A percentile compares a stretch with the other conserved stretches of the same genome.
Evolutionary conservation across 2,797 vertebrate genomes (phyloP).

Genomic region (Phataginus tetradactyla): DNA sequence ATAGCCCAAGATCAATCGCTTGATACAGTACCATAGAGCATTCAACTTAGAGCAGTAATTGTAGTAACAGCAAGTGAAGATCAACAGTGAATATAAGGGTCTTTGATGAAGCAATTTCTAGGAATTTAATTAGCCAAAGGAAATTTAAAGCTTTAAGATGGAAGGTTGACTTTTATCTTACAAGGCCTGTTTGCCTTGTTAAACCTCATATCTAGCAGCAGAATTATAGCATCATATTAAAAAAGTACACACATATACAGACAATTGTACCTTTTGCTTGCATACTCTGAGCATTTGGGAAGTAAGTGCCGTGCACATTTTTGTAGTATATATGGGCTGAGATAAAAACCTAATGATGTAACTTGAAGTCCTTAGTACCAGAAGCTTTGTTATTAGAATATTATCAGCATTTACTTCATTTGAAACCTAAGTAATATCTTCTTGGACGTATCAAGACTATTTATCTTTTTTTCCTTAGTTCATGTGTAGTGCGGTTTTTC

Average conservation of each 20-base stretch:
- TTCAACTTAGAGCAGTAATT: background rate
- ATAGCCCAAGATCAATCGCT: background rate
- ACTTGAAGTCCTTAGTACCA: background rate
- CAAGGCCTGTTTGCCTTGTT: background rate
- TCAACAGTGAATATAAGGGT: background rate
- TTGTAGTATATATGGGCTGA: background rate
- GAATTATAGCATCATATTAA: background rate
- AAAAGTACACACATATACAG: background rate
- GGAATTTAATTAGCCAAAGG: constrained; percentile 27
- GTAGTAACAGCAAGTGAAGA: background rate
- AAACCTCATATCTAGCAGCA: background rate
- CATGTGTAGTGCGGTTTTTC: background rate
- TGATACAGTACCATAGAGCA: background rate
- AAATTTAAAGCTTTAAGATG: background rate
- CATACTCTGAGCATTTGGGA: constrained; percentile 11
- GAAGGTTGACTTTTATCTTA: background rate
- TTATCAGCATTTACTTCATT: constrained; percentile 16
- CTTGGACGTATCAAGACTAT: background rate
- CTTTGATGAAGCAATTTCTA: background rate
- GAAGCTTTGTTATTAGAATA: background rate
- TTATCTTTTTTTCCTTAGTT: background rate
- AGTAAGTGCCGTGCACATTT: background rate
- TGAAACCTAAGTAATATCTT: background rate
- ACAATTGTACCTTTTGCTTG: background rate
- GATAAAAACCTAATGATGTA: background rate